Conservation (phyloP, 2,113 vertebrate genomes). For the Crotalus horridus region DNA sequence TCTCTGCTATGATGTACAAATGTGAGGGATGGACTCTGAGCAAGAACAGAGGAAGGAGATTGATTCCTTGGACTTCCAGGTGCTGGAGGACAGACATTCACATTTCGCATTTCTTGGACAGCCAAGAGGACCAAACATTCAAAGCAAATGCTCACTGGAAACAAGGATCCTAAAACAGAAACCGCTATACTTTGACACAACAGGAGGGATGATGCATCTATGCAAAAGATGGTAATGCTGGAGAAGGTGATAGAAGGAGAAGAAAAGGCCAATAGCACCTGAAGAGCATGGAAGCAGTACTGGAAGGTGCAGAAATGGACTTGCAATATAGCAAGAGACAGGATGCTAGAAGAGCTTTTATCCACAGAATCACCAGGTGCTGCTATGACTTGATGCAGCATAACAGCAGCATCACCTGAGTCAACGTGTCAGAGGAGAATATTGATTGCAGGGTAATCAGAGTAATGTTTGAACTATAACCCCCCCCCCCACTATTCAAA, state of each 20-base stretch:
- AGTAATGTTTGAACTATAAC: neutral
- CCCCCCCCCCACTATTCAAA: neutral
- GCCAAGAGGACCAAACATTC: neutral
- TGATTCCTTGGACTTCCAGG: neutral
- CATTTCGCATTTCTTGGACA: neutral
- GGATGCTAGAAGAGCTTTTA: neutral
- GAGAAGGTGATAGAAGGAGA: neutral
- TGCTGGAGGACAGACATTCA: too few relatives aligned
- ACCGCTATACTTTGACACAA: neutral
- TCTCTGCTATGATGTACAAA: neutral
- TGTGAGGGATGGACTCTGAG: neutral
- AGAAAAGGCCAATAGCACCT: neutral
- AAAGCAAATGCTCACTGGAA: neutral
- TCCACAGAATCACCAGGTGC: neutral
- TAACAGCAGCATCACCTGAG: neutral
- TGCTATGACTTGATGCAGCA: neutral
- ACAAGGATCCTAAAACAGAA: neutral
- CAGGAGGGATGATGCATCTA: neutral
- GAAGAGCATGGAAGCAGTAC: neutral
- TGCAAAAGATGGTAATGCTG: neutral
- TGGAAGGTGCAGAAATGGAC: neutral
- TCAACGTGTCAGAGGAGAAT: neutral
- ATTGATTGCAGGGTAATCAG: neutral
- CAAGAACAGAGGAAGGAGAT: neutral
- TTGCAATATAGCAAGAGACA: neutral